Base-by-base conservation (phyloP, 2,888 invertebrate genomes). In the Leptopterna dolabrata region DNA sequence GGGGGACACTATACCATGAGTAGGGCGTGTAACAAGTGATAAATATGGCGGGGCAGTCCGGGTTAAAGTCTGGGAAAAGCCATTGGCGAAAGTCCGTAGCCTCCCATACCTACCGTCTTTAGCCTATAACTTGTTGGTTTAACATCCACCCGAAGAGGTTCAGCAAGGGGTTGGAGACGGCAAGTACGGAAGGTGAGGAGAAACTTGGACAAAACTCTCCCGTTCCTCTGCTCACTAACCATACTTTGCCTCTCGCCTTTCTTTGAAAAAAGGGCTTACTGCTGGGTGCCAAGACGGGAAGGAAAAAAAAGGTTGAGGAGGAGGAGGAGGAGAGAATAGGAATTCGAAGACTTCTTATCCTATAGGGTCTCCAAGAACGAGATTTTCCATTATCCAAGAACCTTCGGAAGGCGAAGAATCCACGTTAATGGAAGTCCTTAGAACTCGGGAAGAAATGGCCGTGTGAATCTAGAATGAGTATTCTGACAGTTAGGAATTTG, bases 291-390 rank as follows among this genome's bases (percentile, higher is more conserved):
- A 7, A 24, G 27, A 27, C 27, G 2, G n/a, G 63, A 11, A 19
- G 63, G 24, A 27, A 27, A 27, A 63, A 63, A 63, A 36, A 36
- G 36, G 7, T 4, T 7, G 36, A 63, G 24, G 24, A 19, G 63
- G 63, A 24, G 24, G 24, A 27, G 55, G 63, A 63, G 63, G 63
- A 63, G 63, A 63, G 63, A 63, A 63, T 63, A 63, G 63, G 63
- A 63, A 63, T 63, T 24, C 63, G 63, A 63, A 63, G 63, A 63
- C 63, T 63, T 63, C 63, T 63, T 63, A 63, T 63, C 63, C 63
- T 63, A 63, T 63, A 63, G 63, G 63, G 63, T 63, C 63, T 63
- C 63, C 24, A 24, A 63, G 63, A 63, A 63, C 63, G 63, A 63
- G 63, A 63, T 63, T 63, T 63, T 63, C 63, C 63, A 63, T 63